Base-by-base conservation (phyloP, 2,797 vertebrate genomes). In the Columba guinea region DNA sequence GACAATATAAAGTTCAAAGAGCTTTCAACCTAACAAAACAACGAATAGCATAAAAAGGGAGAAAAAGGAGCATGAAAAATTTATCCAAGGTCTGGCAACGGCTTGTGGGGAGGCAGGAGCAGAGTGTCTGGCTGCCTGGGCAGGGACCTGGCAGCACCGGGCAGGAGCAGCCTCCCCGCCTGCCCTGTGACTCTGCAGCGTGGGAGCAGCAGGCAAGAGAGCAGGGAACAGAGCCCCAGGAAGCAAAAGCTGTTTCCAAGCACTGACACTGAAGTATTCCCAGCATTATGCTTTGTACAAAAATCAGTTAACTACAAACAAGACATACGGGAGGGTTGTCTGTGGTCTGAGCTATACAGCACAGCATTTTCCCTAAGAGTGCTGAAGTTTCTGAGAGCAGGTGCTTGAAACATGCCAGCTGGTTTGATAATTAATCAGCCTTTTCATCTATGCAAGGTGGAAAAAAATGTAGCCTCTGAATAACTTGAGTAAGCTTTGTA, bases 341-440 rank as follows among this genome's bases (percentile, higher is more conserved):
- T 67, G 39, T 11, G 7, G 16, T 35, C 34, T 46, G 28, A 81
- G 48, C 6, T 32, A 10, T 4, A 41, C 2, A 62, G 60, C 58
- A 39, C 18, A 84, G 79, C 79, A 86, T 27, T 58, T 74, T 64
- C 65, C 24, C 7, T 35, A 82, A 39, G 22, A 30, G 4, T 46
- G 55, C 44, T 67, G 49, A 70, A 46, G 30, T 34, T 58, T 69
- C 74, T 52, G 32, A 76, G 35, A 91, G 35, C 91, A 94, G 82
- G 55, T 93, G 39, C 18, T 81, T 84, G 62, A 86, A 70, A 55
- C 82, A 67, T 53, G 35, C 11, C 70, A 84, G 55, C 23, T 19
- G 59, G 24, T 26, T 35, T 70, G 51, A 46, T 56, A 81, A 94
- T 88, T 95, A 87, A 89, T 95, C 82, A 88, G 27, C 51, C 21